phyloP scores from a whole-genome alignment of 2,888 invertebrate genomes.

The Lycophotia porphyrea region DNA sequence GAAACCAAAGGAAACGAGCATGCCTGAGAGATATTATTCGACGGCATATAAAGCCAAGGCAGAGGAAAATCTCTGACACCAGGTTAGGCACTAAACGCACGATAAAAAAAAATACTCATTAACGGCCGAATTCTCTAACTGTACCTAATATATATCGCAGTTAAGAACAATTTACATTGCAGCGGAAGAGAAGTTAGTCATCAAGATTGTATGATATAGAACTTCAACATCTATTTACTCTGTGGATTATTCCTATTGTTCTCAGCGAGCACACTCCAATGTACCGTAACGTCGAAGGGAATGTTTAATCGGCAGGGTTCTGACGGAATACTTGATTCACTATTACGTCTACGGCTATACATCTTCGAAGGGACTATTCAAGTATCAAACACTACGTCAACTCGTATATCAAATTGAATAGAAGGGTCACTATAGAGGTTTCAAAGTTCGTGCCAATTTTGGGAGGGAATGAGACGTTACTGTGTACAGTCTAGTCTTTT shows the following conservation, averaged over 20 bases:
- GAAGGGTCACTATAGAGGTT: slow-evolving; percentile 1
- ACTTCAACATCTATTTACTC: slow-evolving; percentile 2
- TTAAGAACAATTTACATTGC: background rate
- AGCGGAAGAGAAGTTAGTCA: background rate
- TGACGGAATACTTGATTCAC: slow-evolving; percentile 59
- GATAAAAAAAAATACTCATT: background rate
- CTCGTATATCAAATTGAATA: slow-evolving; percentile 34
- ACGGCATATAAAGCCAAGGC: too few relatives aligned
- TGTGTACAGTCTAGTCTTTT: background rate
- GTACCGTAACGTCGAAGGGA: slow-evolving; percentile 36
- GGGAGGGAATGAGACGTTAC: slow-evolving; percentile 8
- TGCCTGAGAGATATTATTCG: too few relatives aligned
- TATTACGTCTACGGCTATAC: slow-evolving; percentile 9
- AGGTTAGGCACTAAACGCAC: too few relatives aligned
- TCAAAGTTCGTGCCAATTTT: slow-evolving; percentile 13
- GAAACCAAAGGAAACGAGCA: too few relatives aligned
- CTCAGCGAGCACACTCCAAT: slow-evolving; percentile 25
- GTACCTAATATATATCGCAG: background rate
- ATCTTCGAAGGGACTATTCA: slow-evolving; percentile 15
- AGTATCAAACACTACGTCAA: slow-evolving; percentile 45
- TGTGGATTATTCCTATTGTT: slow-evolving; percentile 40
- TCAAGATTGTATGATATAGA: background rate
- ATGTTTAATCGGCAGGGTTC: slow-evolving; percentile 50
- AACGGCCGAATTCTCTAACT: background rate
- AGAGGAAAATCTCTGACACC: too few relatives aligned